Conservation (phyloP, 1,140 invertebrate species). For the Myzus persicae region DNA sequence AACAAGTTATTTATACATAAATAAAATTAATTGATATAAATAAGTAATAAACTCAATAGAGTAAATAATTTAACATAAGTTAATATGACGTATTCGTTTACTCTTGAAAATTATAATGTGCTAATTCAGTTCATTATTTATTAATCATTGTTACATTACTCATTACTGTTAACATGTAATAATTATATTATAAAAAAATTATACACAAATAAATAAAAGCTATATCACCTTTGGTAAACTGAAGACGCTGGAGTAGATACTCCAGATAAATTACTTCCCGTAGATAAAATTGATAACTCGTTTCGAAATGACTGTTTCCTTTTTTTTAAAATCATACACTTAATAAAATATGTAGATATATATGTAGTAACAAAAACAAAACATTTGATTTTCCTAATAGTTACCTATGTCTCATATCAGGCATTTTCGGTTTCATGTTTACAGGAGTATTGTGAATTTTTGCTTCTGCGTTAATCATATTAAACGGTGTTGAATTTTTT, state of each 20-base stretch:
- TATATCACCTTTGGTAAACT: not conserved
- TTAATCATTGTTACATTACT: not conserved
- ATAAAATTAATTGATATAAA: too few species aligned
- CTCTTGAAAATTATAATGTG: too few species aligned
- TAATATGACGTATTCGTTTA: too few species aligned
- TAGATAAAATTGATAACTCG: not conserved
- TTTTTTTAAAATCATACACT: conserved; percentile 19
- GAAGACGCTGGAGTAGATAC: not conserved
- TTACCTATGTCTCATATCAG: conserved; percentile 21
- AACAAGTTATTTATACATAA: too few species aligned
- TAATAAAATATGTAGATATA: not conserved
- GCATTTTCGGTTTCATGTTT: not conserved
- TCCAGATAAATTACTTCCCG: not conserved
- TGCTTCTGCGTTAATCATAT: not conserved
- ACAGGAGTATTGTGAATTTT: not conserved
- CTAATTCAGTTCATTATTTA: not conserved
- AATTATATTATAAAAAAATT: not conserved
- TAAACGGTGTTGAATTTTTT: conserved; percentile 32
- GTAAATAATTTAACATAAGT: too few species aligned
- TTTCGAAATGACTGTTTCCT: conserved; percentile 32
- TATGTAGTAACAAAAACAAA: not conserved
- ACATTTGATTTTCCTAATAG: not conserved
- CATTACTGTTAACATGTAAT: not conserved
- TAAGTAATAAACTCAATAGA: too few species aligned
- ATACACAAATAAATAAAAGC: not conserved